Conservation (phyloP, 2,797 vertebrate genomes). For the Leptatherina wallacei region DNA sequence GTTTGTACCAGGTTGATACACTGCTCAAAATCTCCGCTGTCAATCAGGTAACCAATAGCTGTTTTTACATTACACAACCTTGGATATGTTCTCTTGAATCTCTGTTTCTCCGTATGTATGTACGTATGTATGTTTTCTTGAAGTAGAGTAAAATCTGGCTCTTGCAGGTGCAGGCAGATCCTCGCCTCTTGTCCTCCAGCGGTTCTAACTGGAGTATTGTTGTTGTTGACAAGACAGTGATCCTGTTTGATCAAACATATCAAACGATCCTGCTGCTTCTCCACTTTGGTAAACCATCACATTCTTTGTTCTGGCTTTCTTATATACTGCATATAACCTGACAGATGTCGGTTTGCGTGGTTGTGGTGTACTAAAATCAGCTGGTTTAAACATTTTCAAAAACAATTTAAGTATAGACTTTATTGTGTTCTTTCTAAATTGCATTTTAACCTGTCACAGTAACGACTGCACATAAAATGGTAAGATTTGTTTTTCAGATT, state of each 20-base stretch:
- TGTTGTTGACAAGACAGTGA: conserved; percentile 88
- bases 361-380: conserved; percentile 12
- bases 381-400: background rate
- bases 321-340: background rate
- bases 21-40: conserved; percentile 88
- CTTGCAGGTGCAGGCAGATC: conserved; percentile 82
- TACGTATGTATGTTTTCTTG: background rate
- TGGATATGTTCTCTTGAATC: background rate
- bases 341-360: background rate
- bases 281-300: conserved; percentile 86
- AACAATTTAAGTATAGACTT: background rate
- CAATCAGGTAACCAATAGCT: conserved; percentile 81
- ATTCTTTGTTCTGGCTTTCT: background rate
- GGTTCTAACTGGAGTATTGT: conserved; percentile 86
- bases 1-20: conserved; percentile 91
- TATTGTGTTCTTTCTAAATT: background rate
- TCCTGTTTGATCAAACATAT: conserved; percentile 89
- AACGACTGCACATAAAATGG: conserved; percentile 2
- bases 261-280: conserved; percentile 87
- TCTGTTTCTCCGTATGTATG: background rate
- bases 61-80: background rate
- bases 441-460: background rate
- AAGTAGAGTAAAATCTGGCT: conserved; percentile 10
- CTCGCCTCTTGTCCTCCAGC: conserved; percentile 81
- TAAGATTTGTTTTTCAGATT: conserved; percentile 79